A percentile compares a stretch with the other conserved stretches of the same genome.
Evolutionary conservation across 2,888 invertebrate genomes (phyloP).

Genomic region (Amaurobius ferox): DNA sequence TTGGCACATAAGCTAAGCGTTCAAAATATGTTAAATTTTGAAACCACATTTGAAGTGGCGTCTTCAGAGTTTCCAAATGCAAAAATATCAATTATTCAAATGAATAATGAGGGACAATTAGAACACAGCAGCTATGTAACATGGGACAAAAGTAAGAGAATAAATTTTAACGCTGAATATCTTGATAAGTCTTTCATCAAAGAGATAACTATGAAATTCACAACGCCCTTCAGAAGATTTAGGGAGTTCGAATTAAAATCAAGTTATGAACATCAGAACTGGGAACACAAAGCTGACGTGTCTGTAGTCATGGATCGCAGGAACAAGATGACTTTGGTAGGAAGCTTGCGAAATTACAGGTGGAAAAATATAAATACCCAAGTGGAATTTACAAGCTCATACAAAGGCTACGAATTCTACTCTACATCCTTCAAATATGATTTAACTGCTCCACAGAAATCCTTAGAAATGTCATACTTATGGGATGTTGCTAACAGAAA

Average conservation of each 20-base stretch:
- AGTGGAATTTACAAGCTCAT: conserved; percentile 52
- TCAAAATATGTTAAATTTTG: conserved; percentile 44
- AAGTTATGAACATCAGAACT: conserved; percentile 34
- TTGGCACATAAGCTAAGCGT: conserved; percentile 35
- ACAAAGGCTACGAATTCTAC: conserved; percentile 44
- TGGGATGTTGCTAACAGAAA: conserved; percentile 48
- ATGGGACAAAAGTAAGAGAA: conserved; percentile 50
- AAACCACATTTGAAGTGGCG: conserved; percentile 30
- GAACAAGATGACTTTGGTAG: conserved; percentile 38
- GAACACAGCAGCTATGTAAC: conserved; percentile 38
- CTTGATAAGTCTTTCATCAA: conserved; percentile 33
- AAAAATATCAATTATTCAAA: conserved; percentile 43
- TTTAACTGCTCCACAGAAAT: conserved; percentile 30
- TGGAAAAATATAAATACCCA: conserved; percentile 41
- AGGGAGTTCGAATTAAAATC: conserved; percentile 42
- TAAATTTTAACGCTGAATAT: conserved; percentile 37
- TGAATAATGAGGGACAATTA: conserved; percentile 21
- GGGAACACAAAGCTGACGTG: conserved; percentile 40
- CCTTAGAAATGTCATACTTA: conserved; percentile 37
- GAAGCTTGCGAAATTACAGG: conserved; percentile 26
- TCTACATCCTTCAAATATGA: conserved; percentile 55
- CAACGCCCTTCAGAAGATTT: conserved; percentile 49
- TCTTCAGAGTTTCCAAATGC: conserved; percentile 16
- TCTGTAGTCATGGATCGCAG: conserved; percentile 36
- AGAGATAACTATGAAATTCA: conserved; percentile 42